Conservation (phyloP, 2,797 vertebrate genomes). For the Kryptopterus vitreolus region DNA sequence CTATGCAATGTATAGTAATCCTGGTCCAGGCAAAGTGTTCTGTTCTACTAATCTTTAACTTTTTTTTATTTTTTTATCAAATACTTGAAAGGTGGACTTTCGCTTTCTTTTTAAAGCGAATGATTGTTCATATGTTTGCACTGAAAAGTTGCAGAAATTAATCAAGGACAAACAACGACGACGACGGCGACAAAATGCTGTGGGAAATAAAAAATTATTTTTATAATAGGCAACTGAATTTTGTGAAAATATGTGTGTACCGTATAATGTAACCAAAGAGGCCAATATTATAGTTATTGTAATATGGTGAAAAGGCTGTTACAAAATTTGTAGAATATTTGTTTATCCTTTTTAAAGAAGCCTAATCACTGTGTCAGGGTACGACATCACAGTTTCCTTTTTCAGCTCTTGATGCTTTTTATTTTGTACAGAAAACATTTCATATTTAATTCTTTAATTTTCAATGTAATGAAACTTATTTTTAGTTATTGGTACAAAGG, state of each 20-base stretch:
- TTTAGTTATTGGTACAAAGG: constrained; percentile 94
- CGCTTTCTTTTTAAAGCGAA: constrained; percentile 98
- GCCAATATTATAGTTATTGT: constrained; percentile 92
- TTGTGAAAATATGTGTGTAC: constrained; percentile 93
- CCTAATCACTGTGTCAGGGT: constrained; percentile 93
- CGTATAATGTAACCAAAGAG: constrained; percentile 99
- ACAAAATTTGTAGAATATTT: constrained; percentile 79
- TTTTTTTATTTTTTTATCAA: constrained; percentile 91
- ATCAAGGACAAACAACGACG: constrained; percentile 72
- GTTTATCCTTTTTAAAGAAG: constrained; percentile 81
- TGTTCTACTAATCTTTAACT: constrained; percentile 82
- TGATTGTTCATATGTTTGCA: constrained; percentile 99
- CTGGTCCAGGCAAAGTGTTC: constrained; percentile 84
- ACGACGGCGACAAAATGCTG: constrained; percentile 78
- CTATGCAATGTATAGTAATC: constrained; percentile 97
- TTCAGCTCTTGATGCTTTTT: constrained; percentile 79
- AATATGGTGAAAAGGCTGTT: constrained; percentile 83
- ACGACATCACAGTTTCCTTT: constrained; percentile 83
- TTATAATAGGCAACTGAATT: constrained; percentile 95
- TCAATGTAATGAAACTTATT: constrained; percentile 97
- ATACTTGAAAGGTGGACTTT: constrained; percentile 99
- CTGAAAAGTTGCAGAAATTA: constrained; percentile 98
- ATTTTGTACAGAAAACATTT: constrained; percentile 85
- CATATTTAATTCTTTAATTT: constrained; percentile 87
- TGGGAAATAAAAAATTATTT: constrained; percentile 93